Evolutionary conservation across 2,113 vertebrate species (phyloP).

Genomic region (Sceloporus undulatus): DNA sequence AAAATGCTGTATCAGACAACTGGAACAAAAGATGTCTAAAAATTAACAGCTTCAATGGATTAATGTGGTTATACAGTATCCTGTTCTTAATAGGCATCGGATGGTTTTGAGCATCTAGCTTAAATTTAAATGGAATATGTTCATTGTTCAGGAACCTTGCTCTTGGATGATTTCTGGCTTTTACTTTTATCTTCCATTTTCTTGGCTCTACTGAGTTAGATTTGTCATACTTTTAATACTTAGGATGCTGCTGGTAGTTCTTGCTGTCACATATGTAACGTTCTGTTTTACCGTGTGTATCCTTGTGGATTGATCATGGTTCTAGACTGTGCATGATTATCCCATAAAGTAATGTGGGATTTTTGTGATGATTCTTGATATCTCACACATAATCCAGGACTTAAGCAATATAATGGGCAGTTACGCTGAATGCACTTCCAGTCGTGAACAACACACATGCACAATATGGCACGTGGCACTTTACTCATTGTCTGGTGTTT

Average conservation of each 20-base stretch:
- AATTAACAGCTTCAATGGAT: constrained; percentile 52
- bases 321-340: constrained; percentile 9
- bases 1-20: constrained; percentile 50
- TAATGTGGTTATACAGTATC: constrained; percentile 67
- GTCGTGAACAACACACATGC: constrained; percentile 35
- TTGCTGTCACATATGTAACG: constrained; percentile 54
- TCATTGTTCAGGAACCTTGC: background rate
- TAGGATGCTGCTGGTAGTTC: constrained; percentile 51
- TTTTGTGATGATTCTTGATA: constrained; percentile 37
- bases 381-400: constrained; percentile 40
- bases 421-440: constrained; percentile 50
- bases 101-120: constrained; percentile 62
- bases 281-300: constrained; percentile 47
- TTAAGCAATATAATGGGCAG: constrained; percentile 52
- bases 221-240: constrained; percentile 41
- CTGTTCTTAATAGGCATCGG: constrained; percentile 55
- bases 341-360: background rate
- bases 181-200: constrained; percentile 21
- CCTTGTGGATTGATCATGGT: constrained; percentile 25
- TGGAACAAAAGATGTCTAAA: constrained; percentile 55
- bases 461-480: constrained; percentile 59
- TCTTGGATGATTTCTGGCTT: background rate
- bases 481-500: constrained; percentile 62
- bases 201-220: constrained; percentile 32
- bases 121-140: constrained; percentile 70